phyloP scores from a whole-genome alignment of 2,113 vertebrate species.

The Herpailurus yagouaroundi region DNA sequence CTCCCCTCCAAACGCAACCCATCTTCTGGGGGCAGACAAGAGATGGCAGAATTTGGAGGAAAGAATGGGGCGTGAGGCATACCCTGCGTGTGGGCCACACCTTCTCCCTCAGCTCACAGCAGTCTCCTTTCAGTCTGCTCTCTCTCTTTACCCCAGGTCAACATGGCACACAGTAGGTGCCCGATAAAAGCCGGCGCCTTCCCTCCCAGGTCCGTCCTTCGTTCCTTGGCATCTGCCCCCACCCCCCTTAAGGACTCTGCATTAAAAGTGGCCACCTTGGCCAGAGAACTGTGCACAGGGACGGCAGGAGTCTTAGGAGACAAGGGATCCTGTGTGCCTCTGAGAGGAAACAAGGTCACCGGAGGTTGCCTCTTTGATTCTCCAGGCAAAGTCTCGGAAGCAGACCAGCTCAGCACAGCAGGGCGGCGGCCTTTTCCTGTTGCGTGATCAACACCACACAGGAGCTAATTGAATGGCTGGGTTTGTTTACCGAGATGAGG shows the following conservation, averaged over 20 bases:
- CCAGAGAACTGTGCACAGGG: fast-evolving
- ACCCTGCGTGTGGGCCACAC: fast-evolving
- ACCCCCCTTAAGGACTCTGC: not conserved
- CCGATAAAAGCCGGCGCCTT: not conserved
- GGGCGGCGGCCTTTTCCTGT: fast-evolving
- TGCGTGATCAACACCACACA: fast-evolving
- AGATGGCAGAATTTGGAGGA: not conserved
- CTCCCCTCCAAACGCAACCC: too few species aligned
- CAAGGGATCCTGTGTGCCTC: not conserved
- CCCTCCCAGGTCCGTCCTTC: not conserved
- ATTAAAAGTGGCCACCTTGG: not conserved
- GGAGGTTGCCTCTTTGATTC: not conserved
- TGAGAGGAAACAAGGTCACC: constrained; percentile 23
- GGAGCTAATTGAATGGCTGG: constrained; percentile 74
- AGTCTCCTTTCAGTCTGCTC: not conserved
- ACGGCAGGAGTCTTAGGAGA: not conserved
- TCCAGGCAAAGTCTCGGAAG: not conserved
- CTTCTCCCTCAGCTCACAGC: fast-evolving
- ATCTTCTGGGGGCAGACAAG: not conserved
- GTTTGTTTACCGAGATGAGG: constrained; percentile 66
- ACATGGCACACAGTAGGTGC: not conserved
- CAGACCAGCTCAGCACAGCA: fast-evolving
- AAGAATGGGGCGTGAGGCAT: fast-evolving
- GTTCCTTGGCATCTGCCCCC: not conserved
- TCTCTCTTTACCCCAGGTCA: not conserved